These are phyloP conservation scores for Myotis findleyi DNA, from an alignment of 2,797 vertebrate species.

Conservation along the genomic window DNA sequence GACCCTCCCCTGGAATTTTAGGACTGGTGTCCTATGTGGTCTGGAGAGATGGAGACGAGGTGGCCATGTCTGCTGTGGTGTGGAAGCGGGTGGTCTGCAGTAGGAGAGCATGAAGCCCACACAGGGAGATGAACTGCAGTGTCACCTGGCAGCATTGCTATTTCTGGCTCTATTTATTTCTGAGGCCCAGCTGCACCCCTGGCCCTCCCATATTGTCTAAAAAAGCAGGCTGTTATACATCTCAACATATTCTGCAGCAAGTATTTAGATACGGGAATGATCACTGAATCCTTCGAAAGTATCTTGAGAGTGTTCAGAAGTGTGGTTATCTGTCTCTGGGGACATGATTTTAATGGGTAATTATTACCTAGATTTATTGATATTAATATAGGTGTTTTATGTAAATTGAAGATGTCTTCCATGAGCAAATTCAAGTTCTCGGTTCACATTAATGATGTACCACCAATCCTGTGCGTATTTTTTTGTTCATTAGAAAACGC, in stretches of 20 bases:
- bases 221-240: not conserved
- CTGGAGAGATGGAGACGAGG: not conserved
- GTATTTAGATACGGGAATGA: not conserved
- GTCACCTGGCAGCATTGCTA: not conserved
- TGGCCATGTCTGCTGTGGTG: not conserved
- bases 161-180: not conserved
- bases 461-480: not conserved
- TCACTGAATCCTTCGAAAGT: not conserved
- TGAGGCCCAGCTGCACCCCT: not conserved
- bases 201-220: not conserved
- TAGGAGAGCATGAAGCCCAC: not conserved
- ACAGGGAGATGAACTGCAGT: not conserved
- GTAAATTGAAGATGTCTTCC: not conserved
- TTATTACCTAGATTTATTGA: conserved; percentile 5
- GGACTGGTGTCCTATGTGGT: not conserved
- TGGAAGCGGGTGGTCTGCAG: not conserved
- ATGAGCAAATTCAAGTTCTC: conserved; percentile 25
- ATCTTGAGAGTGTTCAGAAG: not conserved
- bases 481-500: not conserved
- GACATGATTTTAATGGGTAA: not conserved
- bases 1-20: not conserved
- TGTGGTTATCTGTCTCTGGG: not conserved
- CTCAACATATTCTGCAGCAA: not conserved
- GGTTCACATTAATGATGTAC: not conserved
- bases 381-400: conserved; percentile 26